A percentile compares a stretch with the other conserved stretches of the same genome.
Conservation (phyloP, 1,140 invertebrate genomes). For the Microvelia longipes region DNA sequence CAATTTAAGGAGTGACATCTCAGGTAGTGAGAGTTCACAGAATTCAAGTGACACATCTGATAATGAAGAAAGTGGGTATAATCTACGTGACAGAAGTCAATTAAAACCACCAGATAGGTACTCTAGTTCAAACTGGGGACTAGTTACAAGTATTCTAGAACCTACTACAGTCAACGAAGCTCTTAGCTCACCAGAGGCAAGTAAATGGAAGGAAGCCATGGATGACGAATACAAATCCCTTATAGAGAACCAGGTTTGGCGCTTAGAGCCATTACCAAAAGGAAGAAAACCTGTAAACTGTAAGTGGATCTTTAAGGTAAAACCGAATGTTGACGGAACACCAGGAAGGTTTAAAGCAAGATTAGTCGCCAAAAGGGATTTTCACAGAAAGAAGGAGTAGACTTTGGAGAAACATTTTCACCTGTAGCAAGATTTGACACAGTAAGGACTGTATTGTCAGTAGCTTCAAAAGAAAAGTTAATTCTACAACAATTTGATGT, state of each 20-base stretch:
- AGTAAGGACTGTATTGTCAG: neutral
- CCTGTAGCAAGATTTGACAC: no score
- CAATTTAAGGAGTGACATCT: no score
- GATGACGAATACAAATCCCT: neutral
- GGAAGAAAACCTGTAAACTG: neutral
- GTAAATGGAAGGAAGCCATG: neutral
- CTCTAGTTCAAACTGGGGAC: neutral
- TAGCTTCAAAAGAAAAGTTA: no score
- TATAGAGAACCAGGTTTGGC: neutral
- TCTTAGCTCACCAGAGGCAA: neutral
- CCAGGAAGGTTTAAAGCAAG: neutral
- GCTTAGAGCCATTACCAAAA: neutral
- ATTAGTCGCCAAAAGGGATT: neutral
- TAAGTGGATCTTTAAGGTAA: neutral
- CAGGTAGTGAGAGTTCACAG: no score
- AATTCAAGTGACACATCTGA: no score
- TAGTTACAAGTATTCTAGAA: neutral
- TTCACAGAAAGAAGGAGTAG: neutral
- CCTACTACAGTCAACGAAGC: neutral
- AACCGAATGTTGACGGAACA: neutral
- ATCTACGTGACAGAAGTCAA: neutral
- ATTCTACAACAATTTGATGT: constrained; percentile 1
- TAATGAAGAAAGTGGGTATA: no score
- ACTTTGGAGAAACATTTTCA: neutral
- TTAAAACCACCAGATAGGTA: neutral